Evolutionary conservation across 2,888 invertebrate species (phyloP).

Genomic region (Noctua fimbriata): DNA sequence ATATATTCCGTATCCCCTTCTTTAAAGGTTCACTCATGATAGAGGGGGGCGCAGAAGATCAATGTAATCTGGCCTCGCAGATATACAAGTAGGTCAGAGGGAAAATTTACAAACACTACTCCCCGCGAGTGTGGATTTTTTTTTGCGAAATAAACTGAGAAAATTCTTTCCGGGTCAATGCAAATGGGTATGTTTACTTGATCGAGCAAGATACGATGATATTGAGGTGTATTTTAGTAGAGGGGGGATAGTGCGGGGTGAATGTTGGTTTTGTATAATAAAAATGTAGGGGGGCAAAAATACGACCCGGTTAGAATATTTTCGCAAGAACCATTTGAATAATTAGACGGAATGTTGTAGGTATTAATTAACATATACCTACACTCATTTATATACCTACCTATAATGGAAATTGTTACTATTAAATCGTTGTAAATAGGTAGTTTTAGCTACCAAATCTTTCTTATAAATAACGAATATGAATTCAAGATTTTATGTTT

Average conservation of each 20-base stretch:
- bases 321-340: slow-evolving; percentile 39
- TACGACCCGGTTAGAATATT: slow-evolving; percentile 32
- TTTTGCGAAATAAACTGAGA: slow-evolving; percentile 84
- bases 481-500: slow-evolving; percentile 6
- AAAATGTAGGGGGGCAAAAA: slow-evolving; percentile 36
- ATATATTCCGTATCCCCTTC: slow-evolving; percentile 78
- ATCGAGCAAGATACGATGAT: slow-evolving; percentile 72
- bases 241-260: slow-evolving; percentile 58
- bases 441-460: neutral
- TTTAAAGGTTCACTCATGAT: slow-evolving; percentile 70
- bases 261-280: slow-evolving; percentile 59
- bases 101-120: slow-evolving; percentile 90
- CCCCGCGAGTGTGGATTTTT: slow-evolving; percentile 81
- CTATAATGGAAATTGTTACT: neutral
- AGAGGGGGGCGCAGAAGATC: slow-evolving; percentile 77
- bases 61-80: slow-evolving; percentile 78
- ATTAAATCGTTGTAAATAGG: neutral
- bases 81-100: slow-evolving; percentile 89
- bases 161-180: slow-evolving; percentile 87
- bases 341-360: slow-evolving; percentile 16
- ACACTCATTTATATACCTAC: neutral
- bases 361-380: neutral
- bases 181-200: slow-evolving; percentile 84
- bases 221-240: slow-evolving; percentile 68
- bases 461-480: neutral